phyloP scores from a whole-genome alignment of 2,113 vertebrate genomes.

The Thermophis baileyi region DNA sequence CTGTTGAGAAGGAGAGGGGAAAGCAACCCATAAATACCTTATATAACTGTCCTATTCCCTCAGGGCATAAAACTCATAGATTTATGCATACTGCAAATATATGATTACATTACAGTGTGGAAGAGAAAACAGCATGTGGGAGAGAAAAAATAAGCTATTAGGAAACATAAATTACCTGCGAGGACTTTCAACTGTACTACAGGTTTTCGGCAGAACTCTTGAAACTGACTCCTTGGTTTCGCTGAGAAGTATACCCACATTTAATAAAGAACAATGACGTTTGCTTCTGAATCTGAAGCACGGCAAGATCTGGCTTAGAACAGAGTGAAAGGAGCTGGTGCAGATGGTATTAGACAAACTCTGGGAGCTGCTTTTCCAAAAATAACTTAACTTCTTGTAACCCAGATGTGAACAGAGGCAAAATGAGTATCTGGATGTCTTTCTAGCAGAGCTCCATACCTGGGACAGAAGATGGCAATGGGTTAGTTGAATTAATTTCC shows the following conservation, averaged over 20 bases:
- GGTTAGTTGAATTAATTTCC: background rate
- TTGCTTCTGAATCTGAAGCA: constrained; percentile 59
- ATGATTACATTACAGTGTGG: rapidly evolving
- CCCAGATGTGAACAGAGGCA: constrained; percentile 31
- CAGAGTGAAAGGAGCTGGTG: constrained; percentile 59
- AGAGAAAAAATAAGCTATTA: constrained; percentile 18
- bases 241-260: constrained; percentile 27
- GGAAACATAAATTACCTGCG: constrained; percentile 48
- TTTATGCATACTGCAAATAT: background rate
- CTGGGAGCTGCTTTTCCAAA: constrained; percentile 59
- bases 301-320: constrained; percentile 59
- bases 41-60: background rate
- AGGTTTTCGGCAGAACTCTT: constrained; percentile 47
- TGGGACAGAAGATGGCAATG: background rate
- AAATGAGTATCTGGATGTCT: background rate
- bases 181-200: constrained; percentile 26
- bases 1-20: rapidly evolving
- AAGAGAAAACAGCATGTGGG: constrained; percentile 4
- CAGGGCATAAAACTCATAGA: background rate
- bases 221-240: constrained; percentile 40
- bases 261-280: constrained; percentile 47
- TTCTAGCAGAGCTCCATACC: background rate
- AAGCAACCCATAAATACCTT: background rate
- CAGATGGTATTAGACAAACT: constrained; percentile 61
- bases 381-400: constrained; percentile 65